Evolutionary conservation across 2,888 invertebrate species (phyloP), one percentile per base, ranked within the genome.

Genomic region (Hirtodrosophila histrioides): DNA sequence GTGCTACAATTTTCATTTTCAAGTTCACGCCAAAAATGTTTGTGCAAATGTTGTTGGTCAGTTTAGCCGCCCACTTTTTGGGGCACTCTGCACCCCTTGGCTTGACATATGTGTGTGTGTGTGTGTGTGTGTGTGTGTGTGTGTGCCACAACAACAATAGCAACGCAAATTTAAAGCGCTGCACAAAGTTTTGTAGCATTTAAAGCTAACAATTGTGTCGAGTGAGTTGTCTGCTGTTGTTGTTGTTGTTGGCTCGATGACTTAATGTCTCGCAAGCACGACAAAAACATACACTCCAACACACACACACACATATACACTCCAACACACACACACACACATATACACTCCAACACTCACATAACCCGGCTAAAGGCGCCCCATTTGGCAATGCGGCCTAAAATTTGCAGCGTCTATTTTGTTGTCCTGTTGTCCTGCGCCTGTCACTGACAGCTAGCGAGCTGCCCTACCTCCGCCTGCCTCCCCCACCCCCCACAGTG

Each of bases 231-330:
- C 54, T 54, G 58, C 7, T 35, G 44, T 45, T 45, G 33, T 53
- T 44, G 43, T 36, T 44, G 41, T 45, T 69, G 51, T 64, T 44
- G 54, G 45, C 58, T 68, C 53, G 58, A 72, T 87, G 76, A 86
- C 78, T 89, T 89, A 89, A 86, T 89, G 89, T 89, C 68, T 76
- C 74, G 63, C 63, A 63, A 89, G 67, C 86, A 86, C 86, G 86
- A 80, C 72, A 85, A 65, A 85, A 65, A 62, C 44, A 65, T 44
- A 65, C 65, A 63, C 17, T 17, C 17, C 17, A 17, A 17, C 17
- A 17, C 17, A 17, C 17, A 17, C 17, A 17, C 17, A 17, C 17
- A 17, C 17, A 17, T n/a, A n/a, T n/a, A n/a, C 17, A 1, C 17
- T 17, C 17, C 17, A 1, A 17, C 17, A 37, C 1, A 37, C 17